Conservation (phyloP, 2,113 vertebrate species). For the Aldabrachelys gigantea region DNA sequence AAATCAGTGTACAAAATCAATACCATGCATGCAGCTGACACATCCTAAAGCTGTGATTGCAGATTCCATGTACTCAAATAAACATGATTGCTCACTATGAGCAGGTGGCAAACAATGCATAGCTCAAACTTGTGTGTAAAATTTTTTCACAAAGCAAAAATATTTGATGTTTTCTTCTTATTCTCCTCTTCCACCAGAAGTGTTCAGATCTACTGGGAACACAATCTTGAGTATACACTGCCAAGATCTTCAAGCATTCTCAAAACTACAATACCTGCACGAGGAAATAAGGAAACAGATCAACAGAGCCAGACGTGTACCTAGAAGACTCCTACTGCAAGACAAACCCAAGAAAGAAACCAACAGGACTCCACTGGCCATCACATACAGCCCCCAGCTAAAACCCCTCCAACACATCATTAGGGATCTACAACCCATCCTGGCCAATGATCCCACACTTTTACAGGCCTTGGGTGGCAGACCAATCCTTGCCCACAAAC, state of each 20-base stretch:
- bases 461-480: no score
- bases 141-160: background rate
- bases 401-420: no score
- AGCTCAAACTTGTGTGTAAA: background rate
- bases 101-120: background rate
- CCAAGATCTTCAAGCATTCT: background rate
- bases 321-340: no score
- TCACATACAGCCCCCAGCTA: no score
- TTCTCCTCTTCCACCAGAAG: background rate
- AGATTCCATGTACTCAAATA: background rate
- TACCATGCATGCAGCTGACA: background rate
- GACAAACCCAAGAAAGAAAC: no score
- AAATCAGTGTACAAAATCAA: background rate
- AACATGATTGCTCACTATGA: background rate
- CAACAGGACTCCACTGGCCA: no score
- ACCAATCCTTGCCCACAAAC: no score
- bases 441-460: no score
- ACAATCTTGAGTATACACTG: fast-evolving
- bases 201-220: background rate
- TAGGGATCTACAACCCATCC: no score
- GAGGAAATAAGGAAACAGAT: no score
- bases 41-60: background rate
- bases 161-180: background rate
- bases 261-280: no score
- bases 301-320: no score